phyloP scores from a whole-genome alignment of 2,888 invertebrate genomes.

The Drosophila aldrichi region DNA sequence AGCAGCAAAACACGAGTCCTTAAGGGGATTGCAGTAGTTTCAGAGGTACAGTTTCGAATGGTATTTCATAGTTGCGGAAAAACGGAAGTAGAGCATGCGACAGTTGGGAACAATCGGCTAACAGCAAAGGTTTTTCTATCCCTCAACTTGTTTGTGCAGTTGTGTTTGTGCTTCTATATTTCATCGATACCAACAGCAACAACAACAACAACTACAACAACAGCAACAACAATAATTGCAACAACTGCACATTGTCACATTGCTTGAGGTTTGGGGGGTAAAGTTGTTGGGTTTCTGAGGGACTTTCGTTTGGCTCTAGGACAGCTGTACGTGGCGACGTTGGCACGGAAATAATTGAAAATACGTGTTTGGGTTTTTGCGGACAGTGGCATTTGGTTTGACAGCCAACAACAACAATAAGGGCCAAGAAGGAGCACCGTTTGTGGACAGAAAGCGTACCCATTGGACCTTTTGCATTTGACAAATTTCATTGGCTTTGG shows the following conservation, averaged over 20 bases:
- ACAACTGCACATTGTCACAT: slow-evolving; percentile 49
- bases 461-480: slow-evolving; percentile 46
- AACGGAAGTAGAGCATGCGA: neutral
- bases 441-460: slow-evolving; percentile 45
- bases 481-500: slow-evolving; percentile 65
- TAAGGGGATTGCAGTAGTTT: too few relatives aligned
- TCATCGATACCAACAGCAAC: slow-evolving; percentile 67
- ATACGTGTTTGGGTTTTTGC: slow-evolving; percentile 81
- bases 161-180: slow-evolving; percentile 58
- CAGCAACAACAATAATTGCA: slow-evolving; percentile 17
- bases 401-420: slow-evolving; percentile 42
- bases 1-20: too few relatives aligned
- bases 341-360: slow-evolving; percentile 82
- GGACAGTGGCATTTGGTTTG: slow-evolving; percentile 71
- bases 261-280: neutral
- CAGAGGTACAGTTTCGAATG: too few relatives aligned
- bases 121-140: neutral
- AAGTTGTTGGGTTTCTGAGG: neutral
- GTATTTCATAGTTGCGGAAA: neutral
- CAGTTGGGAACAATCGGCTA: neutral
- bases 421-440: slow-evolving; percentile 28
- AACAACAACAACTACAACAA: slow-evolving; percentile 13
- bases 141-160: slow-evolving; percentile 24
- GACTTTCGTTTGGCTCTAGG: slow-evolving; percentile 23
- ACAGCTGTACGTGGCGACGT: slow-evolving; percentile 54